Evolutionary conservation across 2,113 vertebrate species (phyloP).

Genomic region (Scomber scombrus): DNA sequence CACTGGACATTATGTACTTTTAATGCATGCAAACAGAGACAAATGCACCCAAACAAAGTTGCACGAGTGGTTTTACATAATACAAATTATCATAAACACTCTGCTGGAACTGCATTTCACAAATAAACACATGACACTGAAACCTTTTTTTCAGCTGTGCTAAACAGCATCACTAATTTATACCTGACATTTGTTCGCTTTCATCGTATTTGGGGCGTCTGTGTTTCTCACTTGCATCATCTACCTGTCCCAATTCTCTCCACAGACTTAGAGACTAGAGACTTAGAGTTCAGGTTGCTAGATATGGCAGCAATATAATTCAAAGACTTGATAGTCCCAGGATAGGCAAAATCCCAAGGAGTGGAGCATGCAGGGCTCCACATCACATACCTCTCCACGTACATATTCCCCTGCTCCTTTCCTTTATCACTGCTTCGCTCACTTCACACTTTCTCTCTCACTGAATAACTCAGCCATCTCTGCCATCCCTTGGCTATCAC

Average conservation of each 20-base stretch:
- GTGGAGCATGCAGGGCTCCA: conserved; percentile 1
- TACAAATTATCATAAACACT: not conserved
- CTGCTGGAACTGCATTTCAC: not conserved
- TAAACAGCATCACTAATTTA: conserved; percentile 35
- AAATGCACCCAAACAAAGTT: not conserved
- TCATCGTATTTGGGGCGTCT: not conserved
- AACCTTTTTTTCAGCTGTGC: not conserved
- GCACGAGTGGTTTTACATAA: not conserved
- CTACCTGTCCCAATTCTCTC: conserved; percentile 36
- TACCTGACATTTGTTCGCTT: not conserved
- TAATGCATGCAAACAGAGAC: not conserved
- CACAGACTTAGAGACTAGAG: not conserved
- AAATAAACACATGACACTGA: not conserved
- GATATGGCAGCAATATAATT: conserved; percentile 29
- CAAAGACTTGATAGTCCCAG: conserved; percentile 25
- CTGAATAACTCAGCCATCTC: conserved; percentile 25
- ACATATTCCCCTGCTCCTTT: conserved; percentile 20
- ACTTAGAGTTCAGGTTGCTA: conserved; percentile 32
- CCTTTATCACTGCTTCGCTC: conserved; percentile 29
- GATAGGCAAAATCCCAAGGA: conserved; percentile 34
- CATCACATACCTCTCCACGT: conserved; percentile 25
- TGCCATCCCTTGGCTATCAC: conserved; percentile 41
- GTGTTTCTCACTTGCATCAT: conserved; percentile 26
- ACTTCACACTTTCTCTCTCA: conserved; percentile 41
- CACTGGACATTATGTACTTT: conserved; percentile 17